Conservation (phyloP, 2,113 vertebrate species). For the Corvus hawaiiensis region DNA sequence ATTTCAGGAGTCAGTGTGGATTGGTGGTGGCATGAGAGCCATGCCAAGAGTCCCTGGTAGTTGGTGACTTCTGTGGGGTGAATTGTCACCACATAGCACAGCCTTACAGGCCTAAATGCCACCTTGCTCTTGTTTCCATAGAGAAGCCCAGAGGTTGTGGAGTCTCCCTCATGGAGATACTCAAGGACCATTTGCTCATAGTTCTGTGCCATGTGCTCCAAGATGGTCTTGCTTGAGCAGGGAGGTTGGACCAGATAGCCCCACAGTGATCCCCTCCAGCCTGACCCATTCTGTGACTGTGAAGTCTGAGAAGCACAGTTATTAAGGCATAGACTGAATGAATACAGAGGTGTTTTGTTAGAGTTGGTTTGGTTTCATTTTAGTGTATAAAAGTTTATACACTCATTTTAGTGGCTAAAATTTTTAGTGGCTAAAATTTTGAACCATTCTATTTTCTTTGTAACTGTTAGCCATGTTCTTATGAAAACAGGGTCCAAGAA, state of each 20-base stretch:
- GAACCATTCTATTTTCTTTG: background rate
- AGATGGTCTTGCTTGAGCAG: background rate
- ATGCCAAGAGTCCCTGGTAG: background rate
- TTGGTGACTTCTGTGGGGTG: background rate
- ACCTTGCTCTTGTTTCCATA: background rate
- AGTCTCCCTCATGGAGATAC: background rate
- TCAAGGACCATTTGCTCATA: accelerated
- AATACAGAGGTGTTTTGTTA: background rate
- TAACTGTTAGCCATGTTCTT: background rate
- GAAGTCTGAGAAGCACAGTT: background rate
- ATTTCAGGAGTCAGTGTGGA: background rate
- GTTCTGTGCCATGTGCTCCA: background rate
- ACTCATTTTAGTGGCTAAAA: background rate
- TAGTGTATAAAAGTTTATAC: background rate
- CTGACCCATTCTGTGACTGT: background rate
- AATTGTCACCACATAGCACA: background rate
- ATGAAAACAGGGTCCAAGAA: background rate
- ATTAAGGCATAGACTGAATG: background rate
- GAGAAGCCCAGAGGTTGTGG: background rate
- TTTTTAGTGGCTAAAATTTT: background rate
- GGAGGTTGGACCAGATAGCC: background rate
- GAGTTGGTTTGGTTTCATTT: background rate
- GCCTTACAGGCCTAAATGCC: background rate
- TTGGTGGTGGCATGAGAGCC: background rate
- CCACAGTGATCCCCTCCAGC: background rate